These are phyloP conservation scores for Limnephilus marmoratus DNA, from an alignment of 2,888 invertebrate genomes.

Conservation along the genomic window DNA sequence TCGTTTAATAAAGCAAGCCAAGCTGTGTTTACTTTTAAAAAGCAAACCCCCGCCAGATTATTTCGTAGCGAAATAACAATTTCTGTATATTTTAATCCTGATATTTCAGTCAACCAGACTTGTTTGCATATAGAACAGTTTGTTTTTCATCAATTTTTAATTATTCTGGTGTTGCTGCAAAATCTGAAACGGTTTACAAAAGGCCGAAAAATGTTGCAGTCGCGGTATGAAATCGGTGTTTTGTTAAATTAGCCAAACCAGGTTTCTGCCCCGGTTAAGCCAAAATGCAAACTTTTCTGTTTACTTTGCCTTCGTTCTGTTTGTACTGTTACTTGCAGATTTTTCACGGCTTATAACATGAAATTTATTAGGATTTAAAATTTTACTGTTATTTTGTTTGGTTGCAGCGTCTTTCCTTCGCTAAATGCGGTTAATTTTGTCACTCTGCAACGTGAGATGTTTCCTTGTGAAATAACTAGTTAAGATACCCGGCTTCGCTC, in stretches of 20 bases:
- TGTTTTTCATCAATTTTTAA: constrained; percentile 2
- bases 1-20: constrained; percentile 2
- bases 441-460: background rate
- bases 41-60: background rate
- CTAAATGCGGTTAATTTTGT: background rate
- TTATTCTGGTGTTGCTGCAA: background rate
- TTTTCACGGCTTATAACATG: background rate
- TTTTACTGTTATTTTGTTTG: background rate
- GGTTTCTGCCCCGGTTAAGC: background rate
- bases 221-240: background rate
- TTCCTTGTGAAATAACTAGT: too few species aligned
- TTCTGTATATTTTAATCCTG: background rate
- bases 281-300: background rate
- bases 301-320: background rate
- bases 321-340: background rate
- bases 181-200: background rate
- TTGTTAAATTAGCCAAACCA: background rate
- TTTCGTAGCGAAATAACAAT: background rate
- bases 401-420: background rate
- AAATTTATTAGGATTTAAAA: background rate
- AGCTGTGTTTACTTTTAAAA: background rate
- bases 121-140: background rate
- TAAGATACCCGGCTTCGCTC: too few species aligned
- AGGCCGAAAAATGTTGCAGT: background rate
- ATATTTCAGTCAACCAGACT: background rate